phyloP scores from a whole-genome alignment of 2,797 vertebrate species.

The Vultur gryphus region DNA sequence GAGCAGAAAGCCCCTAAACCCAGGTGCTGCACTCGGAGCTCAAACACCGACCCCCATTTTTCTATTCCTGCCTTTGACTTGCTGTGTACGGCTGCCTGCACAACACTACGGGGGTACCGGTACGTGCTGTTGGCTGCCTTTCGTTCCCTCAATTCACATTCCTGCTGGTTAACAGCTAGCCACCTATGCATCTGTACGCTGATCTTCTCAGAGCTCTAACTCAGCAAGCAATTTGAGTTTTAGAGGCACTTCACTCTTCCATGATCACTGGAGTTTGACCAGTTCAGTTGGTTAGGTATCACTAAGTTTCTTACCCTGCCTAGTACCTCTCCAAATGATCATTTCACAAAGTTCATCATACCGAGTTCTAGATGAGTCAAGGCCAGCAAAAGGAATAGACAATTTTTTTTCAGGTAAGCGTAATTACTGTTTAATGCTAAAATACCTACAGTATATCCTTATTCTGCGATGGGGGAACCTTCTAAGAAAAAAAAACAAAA shows the following conservation, averaged over 20 bases:
- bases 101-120: fast-evolving
- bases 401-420: not conserved
- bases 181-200: fast-evolving
- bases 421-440: not conserved
- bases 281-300: not conserved
- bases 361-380: not conserved
- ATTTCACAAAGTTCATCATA: not conserved
- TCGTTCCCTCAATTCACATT: not conserved
- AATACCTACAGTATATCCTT: not conserved
- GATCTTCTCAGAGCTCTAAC: not conserved
- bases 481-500: not conserved
- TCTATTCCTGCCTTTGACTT: not conserved
- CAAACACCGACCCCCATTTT: fast-evolving
- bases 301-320: fast-evolving
- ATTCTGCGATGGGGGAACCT: not conserved
- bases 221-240: not conserved
- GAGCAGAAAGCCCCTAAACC: fast-evolving
- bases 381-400: not conserved
- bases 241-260: not conserved
- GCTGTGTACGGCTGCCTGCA: fast-evolving
- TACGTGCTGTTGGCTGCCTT: fast-evolving
- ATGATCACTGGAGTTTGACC: not conserved
- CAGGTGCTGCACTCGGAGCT: not conserved
- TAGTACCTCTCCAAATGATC: not conserved
- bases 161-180: not conserved